phyloP scores from a whole-genome alignment of 2,113 vertebrate genomes.

The Laticauda colubrina region DNA sequence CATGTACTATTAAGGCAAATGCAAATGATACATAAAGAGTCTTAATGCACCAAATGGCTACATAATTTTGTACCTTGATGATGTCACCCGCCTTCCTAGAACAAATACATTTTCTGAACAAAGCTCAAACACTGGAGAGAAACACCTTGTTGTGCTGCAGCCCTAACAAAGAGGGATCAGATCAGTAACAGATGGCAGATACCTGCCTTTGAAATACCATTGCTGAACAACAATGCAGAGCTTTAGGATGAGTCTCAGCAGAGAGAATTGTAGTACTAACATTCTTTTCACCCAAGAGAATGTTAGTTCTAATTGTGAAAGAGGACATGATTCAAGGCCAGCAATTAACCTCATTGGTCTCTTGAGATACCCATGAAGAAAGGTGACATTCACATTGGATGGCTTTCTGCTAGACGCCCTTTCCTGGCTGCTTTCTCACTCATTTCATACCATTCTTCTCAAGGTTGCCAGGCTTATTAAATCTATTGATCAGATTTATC shows the following conservation, averaged over 20 bases:
- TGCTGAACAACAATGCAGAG: background rate
- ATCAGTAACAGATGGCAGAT: slow-evolving; percentile 8
- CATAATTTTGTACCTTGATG: background rate
- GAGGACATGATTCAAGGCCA: background rate
- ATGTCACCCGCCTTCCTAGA: background rate
- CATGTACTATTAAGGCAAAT: background rate
- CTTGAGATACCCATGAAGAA: background rate
- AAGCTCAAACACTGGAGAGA: background rate
- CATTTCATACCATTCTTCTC: background rate
- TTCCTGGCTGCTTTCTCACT: background rate
- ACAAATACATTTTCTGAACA: background rate
- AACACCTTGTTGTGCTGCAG: background rate
- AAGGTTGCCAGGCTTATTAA: background rate
- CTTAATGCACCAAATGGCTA: background rate
- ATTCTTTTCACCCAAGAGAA: background rate
- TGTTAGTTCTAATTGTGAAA: background rate
- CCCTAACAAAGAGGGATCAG: background rate
- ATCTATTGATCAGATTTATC: background rate
- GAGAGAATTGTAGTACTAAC: background rate
- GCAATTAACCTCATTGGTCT: background rate
- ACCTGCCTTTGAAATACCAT: slow-evolving; percentile 11
- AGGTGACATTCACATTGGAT: background rate
- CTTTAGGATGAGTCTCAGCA: background rate
- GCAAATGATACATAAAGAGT: background rate
- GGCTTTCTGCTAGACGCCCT: background rate